phyloP scores from a whole-genome alignment of 2,113 vertebrate species.

The Zosterops borbonicus region DNA sequence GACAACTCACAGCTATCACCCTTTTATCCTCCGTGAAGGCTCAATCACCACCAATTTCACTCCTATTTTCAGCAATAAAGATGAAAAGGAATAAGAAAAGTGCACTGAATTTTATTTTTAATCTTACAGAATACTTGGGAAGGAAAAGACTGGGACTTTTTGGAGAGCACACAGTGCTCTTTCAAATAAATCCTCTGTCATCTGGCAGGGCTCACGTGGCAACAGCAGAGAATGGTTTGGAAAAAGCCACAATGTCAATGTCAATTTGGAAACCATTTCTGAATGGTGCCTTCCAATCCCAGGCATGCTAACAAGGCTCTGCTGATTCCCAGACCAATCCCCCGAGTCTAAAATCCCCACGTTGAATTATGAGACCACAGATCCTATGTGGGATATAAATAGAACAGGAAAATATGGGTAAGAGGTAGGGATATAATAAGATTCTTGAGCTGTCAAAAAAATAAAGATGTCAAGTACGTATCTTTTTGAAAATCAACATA shows the following conservation, averaged over 20 bases:
- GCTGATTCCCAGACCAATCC: neutral
- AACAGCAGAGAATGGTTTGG: neutral
- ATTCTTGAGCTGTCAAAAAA: conserved; percentile 50
- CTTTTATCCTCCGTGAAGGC: rapidly evolving
- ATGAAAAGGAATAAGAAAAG: neutral
- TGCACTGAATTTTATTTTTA: neutral
- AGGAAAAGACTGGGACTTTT: neutral
- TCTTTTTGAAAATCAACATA: conserved; percentile 21
- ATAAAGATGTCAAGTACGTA: neutral
- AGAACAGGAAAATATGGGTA: conserved; percentile 4
- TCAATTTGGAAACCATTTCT: conserved; percentile 31
- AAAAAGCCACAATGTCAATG: conserved; percentile 16
- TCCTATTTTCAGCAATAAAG: neutral
- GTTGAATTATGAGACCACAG: neutral
- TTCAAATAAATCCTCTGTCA: conserved; percentile 1
- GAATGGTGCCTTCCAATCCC: neutral
- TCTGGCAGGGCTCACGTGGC: conserved; percentile 2
- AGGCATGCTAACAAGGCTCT: conserved; percentile 16
- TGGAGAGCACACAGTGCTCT: neutral
- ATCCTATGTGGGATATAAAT: neutral
- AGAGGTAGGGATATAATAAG: conserved; percentile 28
- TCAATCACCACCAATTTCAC: neutral
- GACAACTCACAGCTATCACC: neutral
- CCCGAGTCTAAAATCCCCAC: neutral
- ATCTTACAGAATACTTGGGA: neutral